phyloP scores from a whole-genome alignment of 2,888 invertebrate species.

The Drosophila barbarae region DNA sequence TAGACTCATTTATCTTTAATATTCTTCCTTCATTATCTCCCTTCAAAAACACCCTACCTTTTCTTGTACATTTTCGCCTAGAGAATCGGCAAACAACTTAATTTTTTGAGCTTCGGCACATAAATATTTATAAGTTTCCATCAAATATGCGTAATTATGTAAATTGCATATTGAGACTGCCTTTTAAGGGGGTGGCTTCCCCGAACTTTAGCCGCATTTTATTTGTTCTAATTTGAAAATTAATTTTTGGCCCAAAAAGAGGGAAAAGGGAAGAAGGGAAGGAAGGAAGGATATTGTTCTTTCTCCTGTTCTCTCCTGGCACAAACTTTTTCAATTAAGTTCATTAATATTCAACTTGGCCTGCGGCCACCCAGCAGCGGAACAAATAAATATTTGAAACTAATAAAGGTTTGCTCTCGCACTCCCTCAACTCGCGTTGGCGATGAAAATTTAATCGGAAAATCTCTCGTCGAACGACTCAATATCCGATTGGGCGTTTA shows the following conservation, averaged over 20 bases:
- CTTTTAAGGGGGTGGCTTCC: background rate
- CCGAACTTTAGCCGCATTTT: slow-evolving; percentile 46
- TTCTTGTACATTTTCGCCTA: background rate
- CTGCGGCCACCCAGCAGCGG: slow-evolving; percentile 45
- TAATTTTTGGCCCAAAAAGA: slow-evolving; percentile 52
- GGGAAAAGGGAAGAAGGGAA: background rate
- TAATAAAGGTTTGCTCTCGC: slow-evolving; percentile 52
- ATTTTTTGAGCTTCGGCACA: slow-evolving; percentile 36
- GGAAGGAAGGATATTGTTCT: slow-evolving; percentile 35
- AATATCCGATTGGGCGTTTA: slow-evolving; percentile 28
- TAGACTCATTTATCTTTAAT: no score
- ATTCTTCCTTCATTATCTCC: background rate
- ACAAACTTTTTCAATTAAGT: slow-evolving; percentile 70
- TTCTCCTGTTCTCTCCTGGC: slow-evolving; percentile 7
- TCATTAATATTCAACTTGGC: slow-evolving; percentile 71
- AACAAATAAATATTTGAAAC: slow-evolving; percentile 67
- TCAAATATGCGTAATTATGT: slow-evolving; percentile 69
- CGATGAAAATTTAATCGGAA: slow-evolving; percentile 28
- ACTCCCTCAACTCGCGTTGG: background rate
- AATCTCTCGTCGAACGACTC: slow-evolving; percentile 12
- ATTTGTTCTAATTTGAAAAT: slow-evolving; percentile 69
- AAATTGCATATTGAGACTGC: slow-evolving; percentile 63
- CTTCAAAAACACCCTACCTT: background rate
- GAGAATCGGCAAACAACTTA: slow-evolving; percentile 15
- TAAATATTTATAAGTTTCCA: slow-evolving; percentile 69